Conservation (phyloP, 2,888 invertebrate genomes). For the Pinctada fucata region DNA sequence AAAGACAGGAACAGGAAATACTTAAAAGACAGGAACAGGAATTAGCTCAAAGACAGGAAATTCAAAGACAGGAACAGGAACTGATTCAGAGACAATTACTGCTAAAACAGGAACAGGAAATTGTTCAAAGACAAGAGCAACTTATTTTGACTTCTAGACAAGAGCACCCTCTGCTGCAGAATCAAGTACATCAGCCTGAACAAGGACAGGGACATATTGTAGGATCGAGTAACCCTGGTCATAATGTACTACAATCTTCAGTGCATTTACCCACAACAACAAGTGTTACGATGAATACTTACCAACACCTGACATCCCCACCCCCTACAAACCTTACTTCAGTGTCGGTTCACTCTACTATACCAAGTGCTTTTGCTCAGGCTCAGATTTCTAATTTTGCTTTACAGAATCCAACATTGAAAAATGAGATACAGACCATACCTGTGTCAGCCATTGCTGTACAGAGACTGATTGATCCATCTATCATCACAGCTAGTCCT, state of each 20-base stretch:
- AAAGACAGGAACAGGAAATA: conserved; percentile 19
- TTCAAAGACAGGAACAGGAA: too few relatives aligned
- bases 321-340: conserved; percentile 36
- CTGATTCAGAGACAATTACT: too few relatives aligned
- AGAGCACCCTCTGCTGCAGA: too few relatives aligned
- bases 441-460: conserved; percentile 13
- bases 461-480: conserved; percentile 5
- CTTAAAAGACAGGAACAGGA: conserved; percentile 17
- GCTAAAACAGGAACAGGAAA: too few relatives aligned
- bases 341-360: conserved; percentile 48
- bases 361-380: conserved; percentile 54
- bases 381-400: conserved; percentile 50
- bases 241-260: background rate
- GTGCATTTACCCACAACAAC: conserved; percentile 8
- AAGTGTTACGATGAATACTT: conserved; percentile 20
- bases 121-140: too few relatives aligned
- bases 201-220: background rate
- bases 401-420: conserved; percentile 40
- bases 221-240: conserved; percentile 2
- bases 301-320: background rate
- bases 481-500: conserved; percentile 26
- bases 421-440: background rate
- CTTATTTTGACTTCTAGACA: too few relatives aligned
- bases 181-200: too few relatives aligned
- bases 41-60: too few relatives aligned